These are phyloP conservation scores for Petrocephalus sullivani DNA, from an alignment of 2,797 vertebrate species.

Conservation along the genomic window DNA sequence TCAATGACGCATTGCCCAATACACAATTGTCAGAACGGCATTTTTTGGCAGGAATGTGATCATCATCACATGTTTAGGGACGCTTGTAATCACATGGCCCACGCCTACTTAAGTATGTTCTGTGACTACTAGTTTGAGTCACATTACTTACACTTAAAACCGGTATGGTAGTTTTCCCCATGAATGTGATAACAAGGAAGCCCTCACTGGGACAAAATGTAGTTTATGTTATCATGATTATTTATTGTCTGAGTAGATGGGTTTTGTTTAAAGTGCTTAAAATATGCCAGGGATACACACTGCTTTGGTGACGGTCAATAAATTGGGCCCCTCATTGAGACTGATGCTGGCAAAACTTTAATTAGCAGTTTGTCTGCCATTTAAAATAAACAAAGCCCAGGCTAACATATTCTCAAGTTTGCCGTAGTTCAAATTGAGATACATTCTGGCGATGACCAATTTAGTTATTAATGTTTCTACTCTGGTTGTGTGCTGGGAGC, in stretches of 20 bases:
- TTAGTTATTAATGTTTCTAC: not conserved
- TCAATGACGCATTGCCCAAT: not conserved
- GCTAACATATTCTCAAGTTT: not conserved
- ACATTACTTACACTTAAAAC: not conserved
- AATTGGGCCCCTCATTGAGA: not conserved
- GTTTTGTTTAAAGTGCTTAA: not conserved
- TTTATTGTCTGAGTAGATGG: not conserved
- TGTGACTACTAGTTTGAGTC: not conserved
- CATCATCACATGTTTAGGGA: slow-evolving; percentile 8
- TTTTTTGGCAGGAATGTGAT: not conserved
- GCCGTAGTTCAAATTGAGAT: not conserved
- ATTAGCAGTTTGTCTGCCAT: not conserved
- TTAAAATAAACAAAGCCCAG: not conserved
- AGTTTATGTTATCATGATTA: not conserved
- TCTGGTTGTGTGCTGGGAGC: too few species aligned
- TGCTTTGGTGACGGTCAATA: not conserved
- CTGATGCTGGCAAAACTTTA: not conserved
- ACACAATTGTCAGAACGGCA: not conserved
- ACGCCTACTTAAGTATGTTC: not conserved
- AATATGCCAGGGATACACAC: not conserved
- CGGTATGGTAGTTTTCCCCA: not conserved
- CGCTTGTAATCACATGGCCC: not conserved
- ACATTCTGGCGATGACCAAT: not conserved
- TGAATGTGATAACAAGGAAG: not conserved
- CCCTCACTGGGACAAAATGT: not conserved